Conservation (phyloP, 2,797 vertebrate genomes). For the Champsocephalus esox region DNA sequence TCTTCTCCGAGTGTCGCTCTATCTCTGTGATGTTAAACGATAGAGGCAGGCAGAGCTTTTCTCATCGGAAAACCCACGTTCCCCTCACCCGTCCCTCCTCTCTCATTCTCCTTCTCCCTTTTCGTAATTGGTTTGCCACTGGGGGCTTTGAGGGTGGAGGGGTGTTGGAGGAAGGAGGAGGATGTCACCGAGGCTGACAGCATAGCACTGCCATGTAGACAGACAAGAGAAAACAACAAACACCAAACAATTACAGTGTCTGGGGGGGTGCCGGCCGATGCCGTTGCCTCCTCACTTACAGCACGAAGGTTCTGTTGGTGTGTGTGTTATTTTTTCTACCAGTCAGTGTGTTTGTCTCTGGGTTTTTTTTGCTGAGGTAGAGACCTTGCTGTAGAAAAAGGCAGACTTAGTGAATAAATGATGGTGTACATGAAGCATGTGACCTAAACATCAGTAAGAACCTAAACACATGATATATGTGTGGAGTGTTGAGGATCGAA, state of each 20-base stretch:
- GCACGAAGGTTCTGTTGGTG: not conserved
- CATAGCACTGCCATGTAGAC: conserved; percentile 17
- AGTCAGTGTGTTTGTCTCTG: not conserved
- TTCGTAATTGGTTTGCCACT: conserved; percentile 56
- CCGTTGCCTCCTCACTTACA: not conserved
- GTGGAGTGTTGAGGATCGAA: not conserved
- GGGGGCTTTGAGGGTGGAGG: not conserved
- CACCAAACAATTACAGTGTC: conserved; percentile 32
- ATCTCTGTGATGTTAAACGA: conserved; percentile 44
- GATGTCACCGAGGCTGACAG: conserved; percentile 40
- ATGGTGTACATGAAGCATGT: not conserved
- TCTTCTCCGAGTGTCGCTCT: conserved; percentile 3
- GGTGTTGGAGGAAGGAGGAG: not conserved
- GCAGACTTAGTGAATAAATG: not conserved
- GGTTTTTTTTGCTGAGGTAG: not conserved
- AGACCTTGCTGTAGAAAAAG: not conserved
- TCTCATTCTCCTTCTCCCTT: not conserved
- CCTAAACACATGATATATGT: too few species aligned
- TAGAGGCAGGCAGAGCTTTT: conserved; percentile 39
- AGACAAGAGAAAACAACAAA: conserved; percentile 46
- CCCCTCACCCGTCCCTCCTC: conserved; percentile 5
- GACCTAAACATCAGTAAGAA: not conserved
- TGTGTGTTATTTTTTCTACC: not conserved
- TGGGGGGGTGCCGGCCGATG: conserved; percentile 4
- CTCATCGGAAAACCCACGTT: conserved; percentile 36